phyloP scores from a whole-genome alignment of 2,888 invertebrate species.

The Dicycla oo region DNA sequence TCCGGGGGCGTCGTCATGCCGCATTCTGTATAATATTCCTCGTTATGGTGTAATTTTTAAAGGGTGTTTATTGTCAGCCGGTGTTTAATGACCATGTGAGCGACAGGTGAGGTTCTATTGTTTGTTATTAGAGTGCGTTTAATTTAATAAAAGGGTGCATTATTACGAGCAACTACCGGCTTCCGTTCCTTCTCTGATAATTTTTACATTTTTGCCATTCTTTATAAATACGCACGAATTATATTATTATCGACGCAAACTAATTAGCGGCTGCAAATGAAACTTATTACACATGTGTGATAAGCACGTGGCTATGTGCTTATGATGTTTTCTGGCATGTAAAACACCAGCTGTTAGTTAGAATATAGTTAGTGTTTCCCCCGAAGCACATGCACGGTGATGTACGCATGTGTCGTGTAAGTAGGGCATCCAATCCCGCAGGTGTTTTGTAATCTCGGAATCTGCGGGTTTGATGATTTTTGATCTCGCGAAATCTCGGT shows the following conservation, averaged over 20 bases:
- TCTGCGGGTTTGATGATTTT: no score
- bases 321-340: constrained; percentile 24
- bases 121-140: constrained; percentile 31
- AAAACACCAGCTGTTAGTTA: constrained; percentile 20
- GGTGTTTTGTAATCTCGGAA: no score
- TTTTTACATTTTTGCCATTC: background rate
- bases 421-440: no score
- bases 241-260: constrained; percentile 29
- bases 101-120: constrained; percentile 47
- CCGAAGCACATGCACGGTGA: background rate
- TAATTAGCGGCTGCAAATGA: constrained; percentile 37
- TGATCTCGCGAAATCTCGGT: no score
- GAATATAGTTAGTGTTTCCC: background rate
- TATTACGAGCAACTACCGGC: constrained; percentile 14
- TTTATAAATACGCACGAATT: background rate
- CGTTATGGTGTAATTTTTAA: constrained; percentile 29
- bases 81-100: constrained; percentile 26
- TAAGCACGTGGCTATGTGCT: constrained; percentile 34
- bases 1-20: no score
- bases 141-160: constrained; percentile 22
- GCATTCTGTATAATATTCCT: constrained; percentile 16
- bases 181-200: constrained; percentile 18
- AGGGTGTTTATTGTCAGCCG: constrained; percentile 35
- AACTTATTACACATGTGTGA: constrained; percentile 36
- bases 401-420: constrained; percentile 16